These are phyloP conservation scores for Hycleus phaleratus DNA, from an alignment of 1,140 invertebrate species.

Conservation along the genomic window DNA sequence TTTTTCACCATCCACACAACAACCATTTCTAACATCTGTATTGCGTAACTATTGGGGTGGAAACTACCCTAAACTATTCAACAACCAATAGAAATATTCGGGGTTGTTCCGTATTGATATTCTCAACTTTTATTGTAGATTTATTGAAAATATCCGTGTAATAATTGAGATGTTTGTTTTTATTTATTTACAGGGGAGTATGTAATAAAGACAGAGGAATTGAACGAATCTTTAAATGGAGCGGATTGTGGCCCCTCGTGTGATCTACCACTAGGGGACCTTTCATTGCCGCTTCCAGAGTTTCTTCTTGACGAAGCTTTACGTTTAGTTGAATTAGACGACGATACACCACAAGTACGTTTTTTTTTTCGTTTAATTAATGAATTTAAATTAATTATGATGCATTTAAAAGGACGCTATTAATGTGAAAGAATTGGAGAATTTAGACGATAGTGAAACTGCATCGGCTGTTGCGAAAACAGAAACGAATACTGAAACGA, in stretches of 20 bases:
- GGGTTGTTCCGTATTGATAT: too few species aligned
- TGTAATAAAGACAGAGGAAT: conserved; percentile 47
- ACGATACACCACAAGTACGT: conserved; percentile 47
- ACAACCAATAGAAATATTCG: too few species aligned
- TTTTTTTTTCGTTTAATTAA: neutral
- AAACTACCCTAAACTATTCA: too few species aligned
- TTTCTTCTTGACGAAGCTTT: conserved; percentile 66
- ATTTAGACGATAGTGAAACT: conserved; percentile 6
- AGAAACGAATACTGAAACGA: conserved; percentile 13
- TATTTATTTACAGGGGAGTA: conserved; percentile 48
- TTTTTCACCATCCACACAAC: too few species aligned
- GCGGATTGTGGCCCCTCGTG: conserved; percentile 29
- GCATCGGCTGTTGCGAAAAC: conserved; percentile 10
- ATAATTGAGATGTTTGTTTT: too few species aligned
- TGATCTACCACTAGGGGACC: conserved; percentile 40
- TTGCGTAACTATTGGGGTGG: too few species aligned
- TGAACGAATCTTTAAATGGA: conserved; percentile 26
- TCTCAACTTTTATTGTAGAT: too few species aligned
- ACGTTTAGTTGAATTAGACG: conserved; percentile 62
- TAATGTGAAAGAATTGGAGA: conserved; percentile 28
- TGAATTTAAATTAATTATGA: conserved; percentile 11
- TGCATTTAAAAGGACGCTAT: conserved; percentile 28
- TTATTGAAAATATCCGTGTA: too few species aligned
- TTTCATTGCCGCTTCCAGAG: conserved; percentile 45
- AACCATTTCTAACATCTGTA: too few species aligned